Base-by-base conservation (phyloP, 2,113 vertebrate genomes). In the Oryzias javanicus region DNA sequence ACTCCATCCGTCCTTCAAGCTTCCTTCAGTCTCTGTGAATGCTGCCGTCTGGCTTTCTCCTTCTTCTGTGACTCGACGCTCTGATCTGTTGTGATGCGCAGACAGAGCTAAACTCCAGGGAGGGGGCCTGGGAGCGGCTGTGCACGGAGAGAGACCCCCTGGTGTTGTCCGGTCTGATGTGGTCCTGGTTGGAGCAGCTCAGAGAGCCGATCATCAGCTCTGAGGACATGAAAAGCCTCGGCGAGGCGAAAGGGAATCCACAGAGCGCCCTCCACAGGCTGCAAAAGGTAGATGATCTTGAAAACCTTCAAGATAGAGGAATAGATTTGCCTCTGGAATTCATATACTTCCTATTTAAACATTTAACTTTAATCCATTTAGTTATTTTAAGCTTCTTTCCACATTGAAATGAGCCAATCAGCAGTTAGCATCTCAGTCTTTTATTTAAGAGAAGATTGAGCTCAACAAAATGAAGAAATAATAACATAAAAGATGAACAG, bases 181-280 rank as follows among this genome's bases (percentile, higher is more conserved):
- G 96, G 96, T 97, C 95, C 0, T 99, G 97, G 97, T 88, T 99
- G 73, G 96, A 96, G 76, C 96, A 98, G 82, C 92, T 99, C 42
- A 98, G 93, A 75, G 96, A 96, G 50, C 96, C 97, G 0, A 42
- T 94, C 65, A 84, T 98, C 86, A 94, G 91, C 81, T 89, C 79
- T 49, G 86, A 92, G 18, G 94, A 96, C 17, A 22, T 96, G 42
- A 88, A 92, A 42, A 69, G 90, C 48, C 67, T 98, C 69, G 81
- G 82, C 20, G 85, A 88, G 74, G 92, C 88, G 3, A 79, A 61
- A 42, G 75, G 76, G 4, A 89, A 93, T 56, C 84, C 91, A 3
- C 78, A 90, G 17, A 91, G 89, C 1, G 91, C 92, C 2, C 90
- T 99, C 6, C 88, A 88, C 76, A 88, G 92, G 16, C 84, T 98